Evolutionary conservation across 2,113 vertebrate genomes (phyloP).

Genomic region (Neolamprologus falcicula): DNA sequence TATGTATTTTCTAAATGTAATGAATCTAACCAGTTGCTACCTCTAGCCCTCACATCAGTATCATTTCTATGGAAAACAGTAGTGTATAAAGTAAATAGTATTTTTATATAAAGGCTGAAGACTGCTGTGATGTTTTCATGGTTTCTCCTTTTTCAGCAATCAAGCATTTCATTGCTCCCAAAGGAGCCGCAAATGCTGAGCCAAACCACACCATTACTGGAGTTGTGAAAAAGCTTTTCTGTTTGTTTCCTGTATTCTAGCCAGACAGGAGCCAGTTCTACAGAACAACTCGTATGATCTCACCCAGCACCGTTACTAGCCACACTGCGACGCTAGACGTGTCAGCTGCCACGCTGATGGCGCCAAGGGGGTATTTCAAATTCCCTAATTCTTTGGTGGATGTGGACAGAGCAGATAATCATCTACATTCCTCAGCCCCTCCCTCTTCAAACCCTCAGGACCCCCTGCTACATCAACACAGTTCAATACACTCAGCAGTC

Average conservation of each 20-base stretch:
- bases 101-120: not conserved
- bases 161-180: conserved; percentile 61
- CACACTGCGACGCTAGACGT: not conserved
- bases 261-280: not conserved
- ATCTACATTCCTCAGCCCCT: conserved; percentile 50
- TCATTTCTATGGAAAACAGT: not conserved
- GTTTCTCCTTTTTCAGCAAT: conserved; percentile 42
- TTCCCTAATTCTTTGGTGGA: conserved; percentile 13
- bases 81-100: not conserved
- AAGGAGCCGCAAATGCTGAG: conserved; percentile 30
- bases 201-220: conserved; percentile 29
- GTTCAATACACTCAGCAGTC: not conserved
- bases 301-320: not conserved
- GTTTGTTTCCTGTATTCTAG: not conserved
- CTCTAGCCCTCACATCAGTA: not conserved
- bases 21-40: not conserved
- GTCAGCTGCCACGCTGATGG: conserved; percentile 1
- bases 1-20: not conserved
- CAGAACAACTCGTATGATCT: not conserved
- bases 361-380: not conserved
- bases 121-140: not conserved
- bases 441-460: conserved; percentile 30
- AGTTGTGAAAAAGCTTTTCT: not conserved
- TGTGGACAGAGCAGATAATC: conserved; percentile 34
- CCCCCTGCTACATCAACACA: conserved; percentile 20